These are phyloP conservation scores for Callosobruchus maculatus DNA, from an alignment of 2,888 invertebrate species.

Conservation along the genomic window DNA sequence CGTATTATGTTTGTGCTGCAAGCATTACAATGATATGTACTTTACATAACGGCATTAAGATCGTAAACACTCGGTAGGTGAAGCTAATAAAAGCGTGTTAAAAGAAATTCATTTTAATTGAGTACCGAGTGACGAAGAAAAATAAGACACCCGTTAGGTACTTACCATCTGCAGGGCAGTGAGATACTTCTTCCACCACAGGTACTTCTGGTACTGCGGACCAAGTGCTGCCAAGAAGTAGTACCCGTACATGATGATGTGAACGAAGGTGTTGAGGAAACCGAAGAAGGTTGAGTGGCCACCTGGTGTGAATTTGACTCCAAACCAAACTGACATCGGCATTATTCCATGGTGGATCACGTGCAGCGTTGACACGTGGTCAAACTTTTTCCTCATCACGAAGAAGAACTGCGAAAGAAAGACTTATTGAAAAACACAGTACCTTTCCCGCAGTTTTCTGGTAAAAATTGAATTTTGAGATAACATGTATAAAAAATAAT, in stretches of 20 bases:
- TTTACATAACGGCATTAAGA: too few species aligned
- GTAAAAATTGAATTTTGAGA: too few species aligned
- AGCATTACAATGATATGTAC: too few species aligned
- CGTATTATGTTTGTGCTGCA: too few species aligned
- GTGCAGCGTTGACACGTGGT: slow-evolving; percentile 90
- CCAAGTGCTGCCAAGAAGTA: slow-evolving; percentile 88
- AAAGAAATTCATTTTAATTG: too few species aligned
- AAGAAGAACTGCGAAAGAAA: slow-evolving; percentile 78
- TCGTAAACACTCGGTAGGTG: too few species aligned
- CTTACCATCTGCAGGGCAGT: slow-evolving; percentile 85
- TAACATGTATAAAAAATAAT: too few species aligned
- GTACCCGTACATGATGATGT: slow-evolving; percentile 92
- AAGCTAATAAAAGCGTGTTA: too few species aligned
- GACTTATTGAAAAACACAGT: too few species aligned
- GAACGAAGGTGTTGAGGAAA: slow-evolving; percentile 89
- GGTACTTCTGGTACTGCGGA: slow-evolving; percentile 77
- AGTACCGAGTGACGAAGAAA: too few species aligned
- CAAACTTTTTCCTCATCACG: slow-evolving; percentile 89
- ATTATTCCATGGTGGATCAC: slow-evolving; percentile 96
- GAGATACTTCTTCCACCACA: slow-evolving; percentile 96
- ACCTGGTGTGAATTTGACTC: slow-evolving; percentile 61
- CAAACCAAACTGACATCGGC: slow-evolving; percentile 88
- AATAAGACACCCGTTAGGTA: slow-evolving; percentile 4
- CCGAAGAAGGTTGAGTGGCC: slow-evolving; percentile 95
- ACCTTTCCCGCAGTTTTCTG: too few species aligned